These are phyloP conservation scores for Corynorhinus townsendii DNA, from an alignment of 2,113 vertebrate genomes.

Conservation along the genomic window DNA sequence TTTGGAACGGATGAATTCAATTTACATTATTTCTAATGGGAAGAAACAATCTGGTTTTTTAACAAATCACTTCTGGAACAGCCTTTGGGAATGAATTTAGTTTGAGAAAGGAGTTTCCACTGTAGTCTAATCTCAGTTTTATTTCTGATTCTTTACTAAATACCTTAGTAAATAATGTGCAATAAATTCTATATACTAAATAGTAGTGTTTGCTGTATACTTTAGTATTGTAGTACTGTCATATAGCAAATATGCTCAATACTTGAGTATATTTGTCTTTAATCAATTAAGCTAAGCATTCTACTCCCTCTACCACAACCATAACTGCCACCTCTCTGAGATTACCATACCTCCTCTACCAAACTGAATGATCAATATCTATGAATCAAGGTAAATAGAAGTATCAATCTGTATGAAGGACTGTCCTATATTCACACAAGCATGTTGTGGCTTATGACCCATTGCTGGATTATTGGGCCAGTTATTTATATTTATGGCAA, in stretches of 20 bases:
- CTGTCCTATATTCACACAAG: not conserved
- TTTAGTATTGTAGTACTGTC: not conserved
- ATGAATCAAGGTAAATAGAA: not conserved
- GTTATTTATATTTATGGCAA: not conserved
- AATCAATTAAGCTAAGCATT: not conserved
- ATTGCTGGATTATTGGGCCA: not conserved
- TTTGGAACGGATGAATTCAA: too few species aligned
- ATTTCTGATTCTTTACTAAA: slow-evolving; percentile 38
- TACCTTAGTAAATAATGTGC: not conserved
- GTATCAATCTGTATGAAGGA: not conserved
- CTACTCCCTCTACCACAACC: not conserved
- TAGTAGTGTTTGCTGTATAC: not conserved
- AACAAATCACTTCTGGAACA: too few species aligned
- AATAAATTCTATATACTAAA: not conserved
- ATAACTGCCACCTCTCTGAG: not conserved
- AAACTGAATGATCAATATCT: not conserved
- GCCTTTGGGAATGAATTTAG: too few species aligned
- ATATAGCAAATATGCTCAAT: not conserved
- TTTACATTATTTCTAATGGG: too few species aligned
- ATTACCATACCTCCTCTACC: not conserved
- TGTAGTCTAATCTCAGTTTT: slow-evolving; percentile 14
- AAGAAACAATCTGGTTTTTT: too few species aligned
- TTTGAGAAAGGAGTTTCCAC: too few species aligned
- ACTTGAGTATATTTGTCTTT: slow-evolving; percentile 7
- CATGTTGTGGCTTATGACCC: not conserved